phyloP scores from a whole-genome alignment of 2,797 vertebrate species.

The Sparus aurata region DNA sequence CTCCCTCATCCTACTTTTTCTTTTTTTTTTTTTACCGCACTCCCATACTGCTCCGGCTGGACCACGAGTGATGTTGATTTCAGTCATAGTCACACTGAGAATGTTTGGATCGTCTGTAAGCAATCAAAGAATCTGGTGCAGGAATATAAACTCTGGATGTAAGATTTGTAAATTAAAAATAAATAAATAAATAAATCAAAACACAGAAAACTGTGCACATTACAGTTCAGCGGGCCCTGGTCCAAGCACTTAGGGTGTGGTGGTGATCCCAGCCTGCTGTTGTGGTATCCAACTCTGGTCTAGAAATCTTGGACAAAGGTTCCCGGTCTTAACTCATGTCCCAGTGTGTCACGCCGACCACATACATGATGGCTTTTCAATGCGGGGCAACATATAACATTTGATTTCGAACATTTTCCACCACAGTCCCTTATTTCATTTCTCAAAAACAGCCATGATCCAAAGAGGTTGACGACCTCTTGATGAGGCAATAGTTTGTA shows the following conservation, averaged over 20 bases:
- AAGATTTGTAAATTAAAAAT: neutral
- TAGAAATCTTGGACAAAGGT: too few species aligned
- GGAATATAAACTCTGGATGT: neutral
- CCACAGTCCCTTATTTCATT: neutral
- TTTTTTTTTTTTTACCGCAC: neutral
- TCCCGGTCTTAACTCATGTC: neutral
- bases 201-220: slow-evolving; percentile 3
- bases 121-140: neutral
- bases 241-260: slow-evolving; percentile 51
- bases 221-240: neutral
- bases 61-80: neutral
- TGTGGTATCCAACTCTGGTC: slow-evolving; percentile 40
- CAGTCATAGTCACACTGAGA: neutral
- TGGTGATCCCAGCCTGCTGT: slow-evolving; percentile 49
- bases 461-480: neutral
- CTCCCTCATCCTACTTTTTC: too few species aligned
- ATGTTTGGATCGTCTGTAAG: neutral
- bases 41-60: neutral
- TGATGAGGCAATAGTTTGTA: neutral
- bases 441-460: neutral
- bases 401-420: slow-evolving; percentile 4
- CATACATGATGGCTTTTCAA: slow-evolving; percentile 50
- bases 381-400: slow-evolving; percentile 24
- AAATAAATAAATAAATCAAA: neutral
- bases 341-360: slow-evolving; percentile 35